Conservation (phyloP, 2,888 invertebrate genomes). For the Nephrotoma appendiculata region DNA sequence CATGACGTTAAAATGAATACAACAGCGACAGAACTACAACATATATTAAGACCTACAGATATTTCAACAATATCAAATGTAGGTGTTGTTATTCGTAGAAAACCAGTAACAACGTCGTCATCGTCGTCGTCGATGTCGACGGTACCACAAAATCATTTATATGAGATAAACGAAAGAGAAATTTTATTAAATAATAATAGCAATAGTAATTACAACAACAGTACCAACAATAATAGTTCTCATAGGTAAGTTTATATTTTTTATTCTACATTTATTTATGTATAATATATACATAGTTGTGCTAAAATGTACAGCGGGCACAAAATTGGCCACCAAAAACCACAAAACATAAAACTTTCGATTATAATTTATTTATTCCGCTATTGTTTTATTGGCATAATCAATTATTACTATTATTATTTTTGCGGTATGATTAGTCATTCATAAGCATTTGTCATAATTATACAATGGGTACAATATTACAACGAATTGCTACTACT, state of each 20-base stretch:
- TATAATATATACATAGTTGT: not conserved
- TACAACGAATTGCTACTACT: not conserved
- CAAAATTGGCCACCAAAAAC: not conserved
- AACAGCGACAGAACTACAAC: slow-evolving; percentile 14
- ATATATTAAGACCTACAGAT: slow-evolving; percentile 4
- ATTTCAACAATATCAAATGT: slow-evolving; percentile 4
- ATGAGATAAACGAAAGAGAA: slow-evolving; percentile 6
- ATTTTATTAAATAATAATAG: not conserved
- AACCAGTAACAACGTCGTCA: not conserved
- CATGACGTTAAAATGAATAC: slow-evolving; percentile 20
- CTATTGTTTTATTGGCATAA: not conserved
- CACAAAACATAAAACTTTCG: not conserved
- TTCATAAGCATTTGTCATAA: not conserved
- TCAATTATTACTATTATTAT: not conserved
- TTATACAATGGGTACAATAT: not conserved
- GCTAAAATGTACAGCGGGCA: not conserved
- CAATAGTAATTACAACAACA: not conserved
- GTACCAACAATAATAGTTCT: not conserved
- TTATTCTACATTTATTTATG: not conserved
- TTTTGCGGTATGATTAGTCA: not conserved
- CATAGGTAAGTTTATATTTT: not conserved
- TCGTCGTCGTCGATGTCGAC: not conserved
- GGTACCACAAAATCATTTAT: not conserved
- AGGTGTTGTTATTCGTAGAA: slow-evolving; percentile 1
- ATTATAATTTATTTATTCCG: not conserved